Conservation (phyloP, 2,888 invertebrate species). For the Pogonocherus hispidulus region DNA sequence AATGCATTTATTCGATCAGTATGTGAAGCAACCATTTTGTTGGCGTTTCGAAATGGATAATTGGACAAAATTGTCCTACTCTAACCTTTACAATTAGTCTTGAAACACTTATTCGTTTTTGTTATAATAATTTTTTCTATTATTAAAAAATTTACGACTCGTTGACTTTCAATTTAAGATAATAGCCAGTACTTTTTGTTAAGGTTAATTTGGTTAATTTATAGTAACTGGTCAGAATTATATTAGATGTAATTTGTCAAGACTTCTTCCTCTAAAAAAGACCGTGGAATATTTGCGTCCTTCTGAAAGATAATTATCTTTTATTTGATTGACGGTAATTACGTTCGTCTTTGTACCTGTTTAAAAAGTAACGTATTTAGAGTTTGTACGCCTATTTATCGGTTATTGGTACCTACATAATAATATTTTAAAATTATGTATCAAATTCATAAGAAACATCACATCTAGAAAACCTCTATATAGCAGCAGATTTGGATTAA, state of each 20-base stretch:
- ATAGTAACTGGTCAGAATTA: slow-evolving; percentile 7
- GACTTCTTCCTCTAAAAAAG: slow-evolving; percentile 4
- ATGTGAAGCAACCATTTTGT: background rate
- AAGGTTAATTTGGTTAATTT: slow-evolving; percentile 8
- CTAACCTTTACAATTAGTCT: background rate
- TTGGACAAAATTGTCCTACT: slow-evolving; percentile 3
- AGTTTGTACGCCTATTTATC: too few species aligned
- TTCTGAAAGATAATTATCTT: background rate
- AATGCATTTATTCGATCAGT: background rate
- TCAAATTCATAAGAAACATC: too few species aligned
- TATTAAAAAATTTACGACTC: slow-evolving; percentile 10
- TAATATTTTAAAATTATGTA: too few species aligned
- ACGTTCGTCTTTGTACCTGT: too few species aligned
- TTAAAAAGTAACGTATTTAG: too few species aligned
- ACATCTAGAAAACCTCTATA: too few species aligned
- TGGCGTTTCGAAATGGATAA: slow-evolving; percentile 8
- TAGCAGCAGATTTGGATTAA: too few species aligned
- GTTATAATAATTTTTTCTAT: background rate
- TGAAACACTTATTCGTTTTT: background rate
- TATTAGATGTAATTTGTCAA: background rate
- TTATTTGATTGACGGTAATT: slow-evolving; percentile 3
- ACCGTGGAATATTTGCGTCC: slow-evolving; percentile 2
- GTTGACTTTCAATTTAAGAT: slow-evolving; percentile 10
- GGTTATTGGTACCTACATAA: too few species aligned
- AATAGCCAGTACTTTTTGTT: slow-evolving; percentile 9